These are phyloP conservation scores for Drosophila vallismaia DNA, from an alignment of 2,888 invertebrate species.

Conservation along the genomic window DNA sequence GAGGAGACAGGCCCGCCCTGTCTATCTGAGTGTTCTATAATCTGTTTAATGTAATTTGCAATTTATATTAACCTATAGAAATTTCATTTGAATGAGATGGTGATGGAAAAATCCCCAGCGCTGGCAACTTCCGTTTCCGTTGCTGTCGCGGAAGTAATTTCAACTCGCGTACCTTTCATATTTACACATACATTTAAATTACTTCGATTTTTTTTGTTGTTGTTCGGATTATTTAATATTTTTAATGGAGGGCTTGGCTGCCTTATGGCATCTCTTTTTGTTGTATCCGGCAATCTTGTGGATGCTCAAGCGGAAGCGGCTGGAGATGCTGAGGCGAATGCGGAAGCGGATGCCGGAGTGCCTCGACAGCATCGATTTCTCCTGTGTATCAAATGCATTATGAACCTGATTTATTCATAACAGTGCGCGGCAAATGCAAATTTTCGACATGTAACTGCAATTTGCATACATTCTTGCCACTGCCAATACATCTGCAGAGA, in stretches of 20 bases:
- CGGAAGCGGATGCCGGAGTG: slow-evolving; percentile 21
- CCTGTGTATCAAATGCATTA: slow-evolving; percentile 50
- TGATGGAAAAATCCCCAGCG: slow-evolving; percentile 4
- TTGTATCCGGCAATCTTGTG: slow-evolving; percentile 3
- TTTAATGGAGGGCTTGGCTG: slow-evolving; percentile 48
- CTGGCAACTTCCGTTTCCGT: slow-evolving; percentile 51
- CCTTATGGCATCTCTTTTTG: slow-evolving; percentile 9
- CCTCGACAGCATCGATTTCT: slow-evolving; percentile 60
- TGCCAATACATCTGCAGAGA: slow-evolving; percentile 23
- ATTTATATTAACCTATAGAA: slow-evolving; percentile 76
- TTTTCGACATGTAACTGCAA: slow-evolving; percentile 64
- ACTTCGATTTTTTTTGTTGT: slow-evolving; percentile 1
- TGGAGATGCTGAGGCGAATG: slow-evolving; percentile 1
- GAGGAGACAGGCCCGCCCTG: background rate
- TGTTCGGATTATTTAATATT: slow-evolving; percentile 42
- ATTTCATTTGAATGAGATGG: slow-evolving; percentile 50
- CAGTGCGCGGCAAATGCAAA: slow-evolving; percentile 61
- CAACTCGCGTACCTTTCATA: slow-evolving; percentile 35
- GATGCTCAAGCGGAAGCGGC: slow-evolving; percentile 26
- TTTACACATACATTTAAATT: background rate
- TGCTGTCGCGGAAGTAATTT: slow-evolving; percentile 54
- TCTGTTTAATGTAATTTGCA: slow-evolving; percentile 79
- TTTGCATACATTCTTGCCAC: slow-evolving; percentile 51
- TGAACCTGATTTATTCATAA: slow-evolving; percentile 70
- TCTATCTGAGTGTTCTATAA: slow-evolving; percentile 46